phyloP scores from a whole-genome alignment of 35 echinoderm and acorn worm species.

The Ptychodera flava region DNA sequence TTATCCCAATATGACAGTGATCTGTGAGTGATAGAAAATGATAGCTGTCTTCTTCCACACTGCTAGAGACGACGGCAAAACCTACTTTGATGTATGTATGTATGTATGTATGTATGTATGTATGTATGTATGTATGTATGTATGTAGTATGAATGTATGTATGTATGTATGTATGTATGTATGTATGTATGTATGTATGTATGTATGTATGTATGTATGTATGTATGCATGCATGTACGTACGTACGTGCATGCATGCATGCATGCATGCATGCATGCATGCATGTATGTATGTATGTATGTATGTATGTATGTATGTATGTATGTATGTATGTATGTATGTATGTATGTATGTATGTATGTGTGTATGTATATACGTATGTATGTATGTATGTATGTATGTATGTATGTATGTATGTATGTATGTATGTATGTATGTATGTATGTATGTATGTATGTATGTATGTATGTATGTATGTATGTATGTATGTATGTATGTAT shows the following conservation, averaged over 20 bases:
- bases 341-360: slow-evolving; percentile 2
- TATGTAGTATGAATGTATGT: background rate
- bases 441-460: background rate
- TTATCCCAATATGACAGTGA: too few relatives aligned
- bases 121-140: slow-evolving; percentile 2
- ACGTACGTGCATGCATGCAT: background rate
- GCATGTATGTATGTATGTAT: background rate
- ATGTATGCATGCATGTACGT: background rate
- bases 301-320: background rate
- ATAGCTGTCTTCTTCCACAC: too few relatives aligned
- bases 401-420: slow-evolving; percentile 2
- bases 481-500: slow-evolving; percentile 2
- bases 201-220: background rate
- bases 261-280: background rate
- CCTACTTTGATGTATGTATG: too few relatives aligned
- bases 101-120: background rate
- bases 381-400: background rate
- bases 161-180: slow-evolving; percentile 2
- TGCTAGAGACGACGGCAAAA: too few relatives aligned
- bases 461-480: background rate
- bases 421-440: slow-evolving; percentile 2
- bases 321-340: slow-evolving; percentile 2
- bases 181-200: background rate
- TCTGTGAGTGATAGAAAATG: too few relatives aligned
- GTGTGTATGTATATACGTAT: background rate